Percentiles rank a stretch among this genome's conserved stretches.
These are phyloP conservation scores for Brachionus calyciflorus DNA, from an alignment of 1,140 invertebrate species.

Conservation along the genomic window DNA sequence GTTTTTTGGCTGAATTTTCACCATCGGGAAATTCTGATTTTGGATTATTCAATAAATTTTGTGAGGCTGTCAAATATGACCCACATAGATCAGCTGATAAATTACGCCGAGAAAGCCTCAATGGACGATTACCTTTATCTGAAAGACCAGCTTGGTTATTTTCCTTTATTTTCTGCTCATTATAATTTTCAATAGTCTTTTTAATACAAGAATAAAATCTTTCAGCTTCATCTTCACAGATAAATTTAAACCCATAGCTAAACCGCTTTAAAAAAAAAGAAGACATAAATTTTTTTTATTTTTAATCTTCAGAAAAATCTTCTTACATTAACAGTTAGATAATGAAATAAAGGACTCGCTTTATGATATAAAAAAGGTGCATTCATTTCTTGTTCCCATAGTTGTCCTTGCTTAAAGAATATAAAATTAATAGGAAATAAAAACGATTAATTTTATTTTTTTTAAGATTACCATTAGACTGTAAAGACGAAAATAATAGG, in stretches of 20 bases:
- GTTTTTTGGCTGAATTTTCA: background rate
- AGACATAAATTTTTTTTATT: background rate
- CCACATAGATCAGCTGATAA: constrained; percentile 11
- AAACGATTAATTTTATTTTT: background rate
- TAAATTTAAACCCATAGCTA: constrained; percentile 40
- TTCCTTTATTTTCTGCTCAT: background rate
- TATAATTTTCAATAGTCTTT: background rate
- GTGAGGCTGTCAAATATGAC: background rate
- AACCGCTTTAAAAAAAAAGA: constrained; percentile 26
- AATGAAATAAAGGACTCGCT: constrained; percentile 26
- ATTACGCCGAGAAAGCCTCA: background rate
- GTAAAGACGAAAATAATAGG: constrained; percentile 40
- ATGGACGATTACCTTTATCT: no score
- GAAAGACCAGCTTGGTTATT: background rate
- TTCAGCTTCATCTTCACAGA: constrained; percentile 36
- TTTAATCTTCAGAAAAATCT: background rate
- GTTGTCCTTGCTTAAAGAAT: constrained; percentile 18
- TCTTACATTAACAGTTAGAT: constrained; percentile 35
- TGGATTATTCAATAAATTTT: background rate
- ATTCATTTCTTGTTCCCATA: constrained; percentile 43
- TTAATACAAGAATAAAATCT: constrained; percentile 17
- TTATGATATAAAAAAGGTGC: constrained; percentile 19
- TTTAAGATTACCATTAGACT: constrained; percentile 18
- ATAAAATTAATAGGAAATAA: background rate
- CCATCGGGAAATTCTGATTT: background rate